These are phyloP conservation scores for Botia kubotai DNA, from an alignment of 2,797 vertebrate species.

Conservation along the genomic window DNA sequence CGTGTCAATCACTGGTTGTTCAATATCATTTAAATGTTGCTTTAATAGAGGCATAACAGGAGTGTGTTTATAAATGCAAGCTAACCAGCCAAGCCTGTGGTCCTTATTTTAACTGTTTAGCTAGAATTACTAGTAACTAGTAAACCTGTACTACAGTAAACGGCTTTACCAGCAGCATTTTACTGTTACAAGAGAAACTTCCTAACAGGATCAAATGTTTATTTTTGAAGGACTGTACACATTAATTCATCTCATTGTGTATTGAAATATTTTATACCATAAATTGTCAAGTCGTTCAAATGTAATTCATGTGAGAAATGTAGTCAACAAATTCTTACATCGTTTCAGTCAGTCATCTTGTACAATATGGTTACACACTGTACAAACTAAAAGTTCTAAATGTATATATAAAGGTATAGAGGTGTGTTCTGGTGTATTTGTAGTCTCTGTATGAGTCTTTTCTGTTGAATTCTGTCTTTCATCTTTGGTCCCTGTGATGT, in stretches of 20 bases:
- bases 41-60: conserved; percentile 36
- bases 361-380: neutral
- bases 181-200: neutral
- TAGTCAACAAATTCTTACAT: too few species aligned
- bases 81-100: conserved; percentile 15
- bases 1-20: conserved; percentile 39
- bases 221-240: conserved; percentile 17
- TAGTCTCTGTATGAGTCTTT: conserved; percentile 41
- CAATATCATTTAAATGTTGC: conserved; percentile 41
- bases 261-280: conserved; percentile 60
- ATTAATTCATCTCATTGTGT: conserved; percentile 52
- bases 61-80: conserved; percentile 35
- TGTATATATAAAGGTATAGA: neutral
- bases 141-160: neutral
- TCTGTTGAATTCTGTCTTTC: conserved; percentile 49
- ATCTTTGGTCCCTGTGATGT: conserved; percentile 68
- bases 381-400: neutral
- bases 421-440: conserved; percentile 21
- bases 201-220: conserved; percentile 21
- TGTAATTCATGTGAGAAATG: neutral
- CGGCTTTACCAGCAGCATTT: neutral
- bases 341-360: too few species aligned
- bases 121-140: neutral
- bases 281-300: neutral
- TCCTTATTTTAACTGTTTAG: conserved; percentile 27